Percentiles rank a stretch among this genome's conserved stretches.
These are phyloP conservation scores for Hylaeus anthracinus DNA, from an alignment of 1,140 invertebrate genomes.

Conservation along the genomic window DNA sequence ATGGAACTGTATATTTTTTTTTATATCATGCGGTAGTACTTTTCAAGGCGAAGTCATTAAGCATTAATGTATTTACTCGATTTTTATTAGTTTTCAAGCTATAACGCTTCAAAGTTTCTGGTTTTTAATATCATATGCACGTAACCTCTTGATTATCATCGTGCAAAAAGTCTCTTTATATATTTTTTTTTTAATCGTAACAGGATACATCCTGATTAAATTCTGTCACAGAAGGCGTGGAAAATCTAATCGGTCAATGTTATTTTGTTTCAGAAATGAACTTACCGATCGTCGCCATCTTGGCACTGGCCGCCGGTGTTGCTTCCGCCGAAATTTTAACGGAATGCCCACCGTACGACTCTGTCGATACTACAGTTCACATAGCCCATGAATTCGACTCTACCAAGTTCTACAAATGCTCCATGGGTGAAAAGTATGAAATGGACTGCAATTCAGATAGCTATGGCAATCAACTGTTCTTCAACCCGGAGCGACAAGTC, in stretches of 20 bases:
- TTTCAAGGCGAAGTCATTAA: too few relatives aligned
- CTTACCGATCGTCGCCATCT: fast-evolving
- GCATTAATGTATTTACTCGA: too few relatives aligned
- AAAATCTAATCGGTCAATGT: neutral
- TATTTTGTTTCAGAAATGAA: neutral
- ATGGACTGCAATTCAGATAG: neutral
- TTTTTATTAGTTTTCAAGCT: too few relatives aligned
- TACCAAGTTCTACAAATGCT: slow-evolving; percentile 43
- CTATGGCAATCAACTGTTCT: slow-evolving; percentile 69
- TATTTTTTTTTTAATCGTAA: too few relatives aligned
- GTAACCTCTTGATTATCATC: too few relatives aligned
- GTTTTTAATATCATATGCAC: too few relatives aligned
- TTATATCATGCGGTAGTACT: too few relatives aligned
- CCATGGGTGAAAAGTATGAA: neutral
- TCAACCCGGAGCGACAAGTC: slow-evolving; percentile 65
- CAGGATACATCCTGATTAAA: too few relatives aligned
- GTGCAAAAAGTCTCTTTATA: too few relatives aligned
- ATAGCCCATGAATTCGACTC: slow-evolving; percentile 64
- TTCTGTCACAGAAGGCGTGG: too few relatives aligned
- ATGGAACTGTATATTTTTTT: too few relatives aligned
- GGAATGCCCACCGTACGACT: slow-evolving; percentile 42
- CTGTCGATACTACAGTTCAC: slow-evolving; percentile 27
- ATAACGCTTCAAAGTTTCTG: too few relatives aligned
- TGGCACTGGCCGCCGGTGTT: neutral
- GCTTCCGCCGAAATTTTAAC: neutral